Percentiles rank a stretch among this genome's conserved stretches.
Conservation (phyloP, 2,888 invertebrate species). For the Autographa pulchrina region DNA sequence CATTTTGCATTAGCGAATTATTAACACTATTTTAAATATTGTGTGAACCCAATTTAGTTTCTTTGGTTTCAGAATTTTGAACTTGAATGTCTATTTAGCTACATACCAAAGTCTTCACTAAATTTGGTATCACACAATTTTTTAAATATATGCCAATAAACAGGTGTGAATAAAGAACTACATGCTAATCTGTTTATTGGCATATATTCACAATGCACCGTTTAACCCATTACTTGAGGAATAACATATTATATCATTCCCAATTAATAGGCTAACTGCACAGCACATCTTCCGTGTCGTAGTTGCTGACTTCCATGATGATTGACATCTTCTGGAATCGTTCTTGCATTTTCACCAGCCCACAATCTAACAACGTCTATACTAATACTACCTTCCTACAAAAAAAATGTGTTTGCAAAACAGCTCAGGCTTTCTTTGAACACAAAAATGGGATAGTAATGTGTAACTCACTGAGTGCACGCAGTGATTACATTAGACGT, state of each 20-base stretch:
- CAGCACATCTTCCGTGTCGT: neutral
- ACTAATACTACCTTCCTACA: slow-evolving; percentile 58
- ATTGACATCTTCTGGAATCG: slow-evolving; percentile 18
- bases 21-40: slow-evolving; percentile 16
- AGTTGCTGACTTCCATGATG: neutral
- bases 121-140: slow-evolving; percentile 51
- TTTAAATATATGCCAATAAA: slow-evolving; percentile 44
- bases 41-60: slow-evolving; percentile 44
- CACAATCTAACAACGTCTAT: slow-evolving; percentile 37
- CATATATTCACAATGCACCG: slow-evolving; percentile 23
- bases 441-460: slow-evolving; percentile 85
- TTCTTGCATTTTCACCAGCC: slow-evolving; percentile 29
- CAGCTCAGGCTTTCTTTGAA: slow-evolving; percentile 73
- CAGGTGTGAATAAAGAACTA: slow-evolving; percentile 14
- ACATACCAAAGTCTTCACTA: slow-evolving; percentile 23
- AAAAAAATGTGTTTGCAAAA: slow-evolving; percentile 42
- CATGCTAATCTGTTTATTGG: slow-evolving; percentile 37
- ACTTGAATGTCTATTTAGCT: neutral
- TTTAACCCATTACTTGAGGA: slow-evolving; percentile 34
- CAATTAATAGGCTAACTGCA: slow-evolving; percentile 26
- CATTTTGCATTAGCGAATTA: slow-evolving; percentile 38
- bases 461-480: slow-evolving; percentile 89
- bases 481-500: slow-evolving; percentile 88
- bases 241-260: slow-evolving; percentile 7
- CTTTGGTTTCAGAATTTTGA: neutral